phyloP scores from a whole-genome alignment of 2,113 vertebrate genomes.

The human (Homo sapiens) region GRCh38 chr14:26124001-26124500 shows the following conservation, averaged over 20 bases:
- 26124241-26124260: not conserved
- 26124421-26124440: conserved; percentile 54
- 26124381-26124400: conserved; percentile 61
- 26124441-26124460: conserved; percentile 59
- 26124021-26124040: not conserved
- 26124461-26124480: conserved; percentile 59
- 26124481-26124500: conserved; percentile 59
- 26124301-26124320: conserved; percentile 41
- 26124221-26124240: not conserved
- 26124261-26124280: not conserved
- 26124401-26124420: conserved; percentile 59
- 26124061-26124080: not conserved
- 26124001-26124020: not conserved
- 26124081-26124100: not conserved
- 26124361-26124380: conserved; percentile 39
- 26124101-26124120: not conserved
- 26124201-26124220: not conserved
- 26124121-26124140: not conserved
- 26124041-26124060: conserved; percentile 2
- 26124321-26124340: conserved; percentile 35
- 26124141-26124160: not conserved
- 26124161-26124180: not conserved
- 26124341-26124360: not conserved
- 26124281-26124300: not conserved
- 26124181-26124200: not conserved